Percentiles rank a stretch among this genome's conserved stretches.
phyloP scores from a whole-genome alignment of 2,113 vertebrate species.

The Boulengeromyrus knoepffleri region DNA sequence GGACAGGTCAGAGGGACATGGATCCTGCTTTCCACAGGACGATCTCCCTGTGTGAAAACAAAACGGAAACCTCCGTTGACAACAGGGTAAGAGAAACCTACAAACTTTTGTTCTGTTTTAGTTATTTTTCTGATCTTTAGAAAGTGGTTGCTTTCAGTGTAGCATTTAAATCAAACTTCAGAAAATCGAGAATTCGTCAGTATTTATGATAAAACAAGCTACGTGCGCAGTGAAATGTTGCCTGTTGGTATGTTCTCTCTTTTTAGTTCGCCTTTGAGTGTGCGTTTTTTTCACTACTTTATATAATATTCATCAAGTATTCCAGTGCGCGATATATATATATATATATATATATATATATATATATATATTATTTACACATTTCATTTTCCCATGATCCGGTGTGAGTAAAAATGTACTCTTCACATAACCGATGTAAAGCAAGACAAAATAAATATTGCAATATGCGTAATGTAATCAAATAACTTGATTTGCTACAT shows the following conservation, averaged over 20 bases:
- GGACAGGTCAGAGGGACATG: background rate
- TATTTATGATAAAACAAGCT: background rate
- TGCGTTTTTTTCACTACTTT: background rate
- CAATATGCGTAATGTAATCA: background rate
- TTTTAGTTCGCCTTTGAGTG: background rate
- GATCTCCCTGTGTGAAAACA: background rate
- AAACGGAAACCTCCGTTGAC: background rate
- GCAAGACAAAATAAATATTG: background rate
- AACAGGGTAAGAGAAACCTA: background rate
- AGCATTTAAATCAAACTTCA: background rate
- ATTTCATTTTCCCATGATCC: background rate
- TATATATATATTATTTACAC: background rate
- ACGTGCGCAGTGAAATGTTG: background rate
- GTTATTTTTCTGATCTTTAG: background rate
- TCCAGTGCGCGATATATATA: background rate
- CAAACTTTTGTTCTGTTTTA: background rate
- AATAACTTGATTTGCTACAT: background rate
- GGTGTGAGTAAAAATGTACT: background rate
- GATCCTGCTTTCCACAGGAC: background rate
- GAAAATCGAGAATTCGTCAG: background rate
- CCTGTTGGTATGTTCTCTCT: background rate
- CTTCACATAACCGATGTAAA: background rate
- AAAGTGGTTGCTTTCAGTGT: background rate
- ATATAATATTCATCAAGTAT: background rate
- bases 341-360: background rate